Conservation (phyloP, 37 sponge, comb jelly and placozoan genomes). For the Oscarella lobularis region DNA sequence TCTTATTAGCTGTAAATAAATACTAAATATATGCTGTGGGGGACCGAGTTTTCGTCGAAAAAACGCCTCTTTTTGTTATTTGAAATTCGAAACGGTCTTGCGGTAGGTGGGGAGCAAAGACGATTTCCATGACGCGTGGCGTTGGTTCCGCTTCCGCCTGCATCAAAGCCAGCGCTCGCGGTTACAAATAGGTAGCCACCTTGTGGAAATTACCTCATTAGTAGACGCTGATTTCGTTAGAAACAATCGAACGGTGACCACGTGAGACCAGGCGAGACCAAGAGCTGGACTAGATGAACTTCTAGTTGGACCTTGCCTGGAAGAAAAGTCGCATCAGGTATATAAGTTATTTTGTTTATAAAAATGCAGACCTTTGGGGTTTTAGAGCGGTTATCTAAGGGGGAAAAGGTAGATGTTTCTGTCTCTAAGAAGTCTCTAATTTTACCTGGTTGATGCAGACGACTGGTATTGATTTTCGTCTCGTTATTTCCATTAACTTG, state of each 20-base stretch:
- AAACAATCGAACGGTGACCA: constrained; percentile 42
- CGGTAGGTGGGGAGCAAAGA: constrained; percentile 74
- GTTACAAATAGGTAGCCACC: background rate
- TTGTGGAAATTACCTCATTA: background rate
- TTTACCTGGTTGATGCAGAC: constrained; percentile 79
- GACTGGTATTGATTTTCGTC: constrained; percentile 31
- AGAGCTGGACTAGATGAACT: too few species aligned
- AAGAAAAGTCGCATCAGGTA: background rate
- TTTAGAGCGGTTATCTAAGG: too few species aligned
- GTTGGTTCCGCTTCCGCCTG: constrained; percentile 3
- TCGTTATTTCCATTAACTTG: constrained; percentile 22
- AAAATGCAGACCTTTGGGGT: too few species aligned
- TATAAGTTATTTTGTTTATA: too few species aligned
- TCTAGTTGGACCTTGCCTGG: background rate
- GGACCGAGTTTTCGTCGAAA: too few species aligned
- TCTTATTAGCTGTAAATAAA: too few species aligned
- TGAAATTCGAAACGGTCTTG: background rate
- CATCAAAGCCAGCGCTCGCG: background rate
- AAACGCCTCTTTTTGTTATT: background rate
- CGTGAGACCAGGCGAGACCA: constrained; percentile 64
- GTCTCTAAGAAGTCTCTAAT: constrained; percentile 5
- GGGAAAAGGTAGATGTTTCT: too few species aligned
- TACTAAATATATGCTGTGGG: too few species aligned
- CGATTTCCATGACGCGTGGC: constrained; percentile 23
- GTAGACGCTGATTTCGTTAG: constrained; percentile 18